Evolutionary conservation across 2,888 invertebrate genomes (phyloP).

Genomic region (Mimachlamys varia): DNA sequence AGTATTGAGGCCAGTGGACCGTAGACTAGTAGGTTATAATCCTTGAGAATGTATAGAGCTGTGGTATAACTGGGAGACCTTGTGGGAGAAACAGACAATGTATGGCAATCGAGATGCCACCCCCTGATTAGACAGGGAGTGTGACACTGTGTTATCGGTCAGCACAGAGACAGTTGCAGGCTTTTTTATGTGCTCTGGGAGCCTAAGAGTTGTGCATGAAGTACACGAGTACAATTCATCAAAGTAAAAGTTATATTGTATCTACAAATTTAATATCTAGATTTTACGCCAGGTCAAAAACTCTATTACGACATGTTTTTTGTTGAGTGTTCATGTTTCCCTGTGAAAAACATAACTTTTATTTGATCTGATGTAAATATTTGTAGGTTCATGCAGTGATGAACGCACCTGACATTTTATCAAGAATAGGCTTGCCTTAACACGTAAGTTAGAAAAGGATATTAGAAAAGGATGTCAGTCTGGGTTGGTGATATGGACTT

Average conservation of each 20-base stretch:
- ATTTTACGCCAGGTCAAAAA: neutral
- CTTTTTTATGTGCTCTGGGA: neutral
- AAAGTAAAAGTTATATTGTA: neutral
- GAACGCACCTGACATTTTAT: neutral
- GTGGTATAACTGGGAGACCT: neutral
- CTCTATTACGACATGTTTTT: neutral
- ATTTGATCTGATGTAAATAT: neutral
- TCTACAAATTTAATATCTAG: neutral
- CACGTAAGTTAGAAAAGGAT: slow-evolving; percentile 8
- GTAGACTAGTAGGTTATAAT: neutral
- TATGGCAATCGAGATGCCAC: neutral
- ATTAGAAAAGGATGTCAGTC: neutral
- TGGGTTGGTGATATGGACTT: neutral
- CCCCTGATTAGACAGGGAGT: slow-evolving; percentile 9
- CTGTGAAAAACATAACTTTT: neutral
- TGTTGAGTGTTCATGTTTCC: neutral
- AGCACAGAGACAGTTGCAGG: neutral
- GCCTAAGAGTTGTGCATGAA: neutral
- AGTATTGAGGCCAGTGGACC: neutral
- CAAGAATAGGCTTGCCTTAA: neutral
- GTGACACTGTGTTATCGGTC: neutral
- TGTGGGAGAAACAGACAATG: neutral
- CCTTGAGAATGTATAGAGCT: neutral
- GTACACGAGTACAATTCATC: neutral
- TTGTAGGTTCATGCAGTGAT: neutral